A percentile compares a stretch with the other conserved stretches of the same genome.
Evolutionary conservation across 2,797 vertebrate genomes (phyloP).

Genomic region (Acanthiza pusilla): DNA sequence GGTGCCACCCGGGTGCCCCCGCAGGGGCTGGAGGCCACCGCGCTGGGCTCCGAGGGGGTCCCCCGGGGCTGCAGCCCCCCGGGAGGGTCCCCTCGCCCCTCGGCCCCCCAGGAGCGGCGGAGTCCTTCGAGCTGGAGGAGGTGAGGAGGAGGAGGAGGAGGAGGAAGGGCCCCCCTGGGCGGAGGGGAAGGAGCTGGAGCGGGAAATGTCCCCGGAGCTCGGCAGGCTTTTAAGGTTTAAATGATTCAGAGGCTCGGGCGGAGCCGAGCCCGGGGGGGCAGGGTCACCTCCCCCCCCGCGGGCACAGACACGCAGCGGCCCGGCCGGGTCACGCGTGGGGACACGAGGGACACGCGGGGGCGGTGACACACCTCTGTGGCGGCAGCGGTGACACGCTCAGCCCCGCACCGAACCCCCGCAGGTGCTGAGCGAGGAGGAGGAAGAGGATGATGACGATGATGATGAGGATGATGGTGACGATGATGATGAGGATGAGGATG

Average conservation of each 20-base stretch:
- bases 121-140: conserved; percentile 81
- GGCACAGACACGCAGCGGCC: background rate
- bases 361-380: background rate
- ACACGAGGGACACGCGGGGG: background rate
- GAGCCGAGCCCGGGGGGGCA: background rate
- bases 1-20: rapidly evolving
- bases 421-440: background rate
- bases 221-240: background rate
- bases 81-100: background rate
- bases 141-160: too few species aligned
- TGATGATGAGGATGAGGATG: rapidly evolving
- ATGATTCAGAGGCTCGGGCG: background rate
- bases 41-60: background rate
- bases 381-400: background rate
- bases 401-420: background rate
- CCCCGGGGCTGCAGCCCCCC: background rate
- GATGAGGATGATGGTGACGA: rapidly evolving
- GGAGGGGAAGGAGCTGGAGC: background rate
- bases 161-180: background rate
- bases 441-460: rapidly evolving
- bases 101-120: background rate
- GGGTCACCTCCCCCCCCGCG: background rate
- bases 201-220: background rate
- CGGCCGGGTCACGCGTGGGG: background rate
- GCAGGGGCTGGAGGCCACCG: background rate